phyloP scores from a whole-genome alignment of 2,888 invertebrate genomes.

The Synanthedon vespiformis region DNA sequence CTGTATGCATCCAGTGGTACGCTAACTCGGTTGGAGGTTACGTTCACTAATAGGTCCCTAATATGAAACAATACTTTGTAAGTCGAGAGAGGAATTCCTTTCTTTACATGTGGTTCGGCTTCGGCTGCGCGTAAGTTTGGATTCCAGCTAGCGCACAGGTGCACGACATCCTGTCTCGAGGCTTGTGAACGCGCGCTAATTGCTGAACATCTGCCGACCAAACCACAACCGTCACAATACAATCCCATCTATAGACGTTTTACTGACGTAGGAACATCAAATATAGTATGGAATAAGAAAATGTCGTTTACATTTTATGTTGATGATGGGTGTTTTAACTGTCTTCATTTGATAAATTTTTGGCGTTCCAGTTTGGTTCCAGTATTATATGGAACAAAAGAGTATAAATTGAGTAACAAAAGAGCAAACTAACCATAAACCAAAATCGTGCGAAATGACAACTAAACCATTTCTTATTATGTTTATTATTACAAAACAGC shows the following conservation, averaged over 20 bases:
- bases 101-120: conserved; percentile 34
- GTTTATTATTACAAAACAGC: no score
- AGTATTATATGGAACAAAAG: no score
- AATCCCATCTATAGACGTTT: not conserved
- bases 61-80: not conserved
- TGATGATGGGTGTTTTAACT: no score
- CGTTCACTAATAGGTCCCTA: not conserved
- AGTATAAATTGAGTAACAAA: no score
- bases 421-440: no score
- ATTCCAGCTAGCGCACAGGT: conserved; percentile 46
- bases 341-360: no score
- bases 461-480: no score
- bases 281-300: no score
- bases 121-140: conserved; percentile 40
- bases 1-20: conserved; percentile 1
- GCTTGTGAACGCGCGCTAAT: conserved; percentile 38
- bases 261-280: not conserved
- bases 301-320: no score
- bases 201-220: conserved; percentile 51
- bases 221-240: not conserved
- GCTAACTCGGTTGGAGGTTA: conserved; percentile 7
- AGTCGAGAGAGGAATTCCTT: not conserved
- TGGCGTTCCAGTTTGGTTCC: no score
- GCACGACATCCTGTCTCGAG: conserved; percentile 52
- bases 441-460: no score